Evolutionary conservation across 64 coral and sea anemone species (phyloP).

Genomic region (Porites australiensis): DNA sequence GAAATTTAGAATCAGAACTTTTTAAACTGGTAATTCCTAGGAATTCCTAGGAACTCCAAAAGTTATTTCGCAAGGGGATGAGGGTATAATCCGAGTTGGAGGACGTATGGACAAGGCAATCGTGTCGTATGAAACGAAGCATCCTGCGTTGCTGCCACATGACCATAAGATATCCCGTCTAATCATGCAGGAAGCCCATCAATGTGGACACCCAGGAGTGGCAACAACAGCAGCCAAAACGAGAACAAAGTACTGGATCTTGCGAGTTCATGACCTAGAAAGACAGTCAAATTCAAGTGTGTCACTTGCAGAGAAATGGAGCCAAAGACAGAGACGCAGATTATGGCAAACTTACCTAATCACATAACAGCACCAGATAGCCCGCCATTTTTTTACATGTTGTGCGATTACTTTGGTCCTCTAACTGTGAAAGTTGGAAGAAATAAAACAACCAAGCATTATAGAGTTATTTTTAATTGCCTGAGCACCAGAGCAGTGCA

Average conservation of each 20-base stretch:
- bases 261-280: conserved; percentile 17
- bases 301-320: conserved; percentile 11
- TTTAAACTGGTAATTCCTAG: too few relatives aligned
- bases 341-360: conserved; percentile 43
- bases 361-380: not conserved
- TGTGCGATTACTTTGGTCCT: conserved; percentile 45
- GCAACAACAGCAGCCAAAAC: conserved; percentile 39
- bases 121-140: too few relatives aligned
- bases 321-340: conserved; percentile 19
- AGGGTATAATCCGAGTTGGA: too few relatives aligned
- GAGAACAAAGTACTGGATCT: conserved; percentile 50
- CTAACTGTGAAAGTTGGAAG: conserved; percentile 3
- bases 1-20: too few relatives aligned
- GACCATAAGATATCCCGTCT: conserved; percentile 25
- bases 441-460: conserved; percentile 35
- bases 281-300: conserved; percentile 34
- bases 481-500: conserved; percentile 35
- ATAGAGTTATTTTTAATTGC: conserved; percentile 42
- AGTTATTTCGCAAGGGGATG: too few relatives aligned
- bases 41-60: too few relatives aligned
- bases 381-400: conserved; percentile 16
- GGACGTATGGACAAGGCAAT: too few relatives aligned
- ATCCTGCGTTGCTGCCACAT: too few relatives aligned
- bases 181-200: conserved; percentile 19
- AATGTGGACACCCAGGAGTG: not conserved